A percentile compares a stretch with the other conserved stretches of the same genome.
phyloP scores from a whole-genome alignment of 2,888 invertebrate species.

The Branchellion lobata region DNA sequence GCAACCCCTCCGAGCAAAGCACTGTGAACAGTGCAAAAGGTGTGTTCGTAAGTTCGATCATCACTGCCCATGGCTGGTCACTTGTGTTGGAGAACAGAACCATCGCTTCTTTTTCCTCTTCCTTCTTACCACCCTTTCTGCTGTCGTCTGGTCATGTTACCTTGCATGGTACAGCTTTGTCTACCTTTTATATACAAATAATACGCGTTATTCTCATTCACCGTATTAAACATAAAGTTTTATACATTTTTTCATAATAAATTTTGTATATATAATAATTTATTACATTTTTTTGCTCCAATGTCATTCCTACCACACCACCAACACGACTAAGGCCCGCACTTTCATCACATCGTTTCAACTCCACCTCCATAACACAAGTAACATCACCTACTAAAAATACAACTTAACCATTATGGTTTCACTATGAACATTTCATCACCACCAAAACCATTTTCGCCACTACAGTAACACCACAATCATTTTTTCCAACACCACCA shows the following conservation, averaged over 20 bases:
- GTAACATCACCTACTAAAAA: too few relatives aligned
- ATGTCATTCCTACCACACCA: too few relatives aligned
- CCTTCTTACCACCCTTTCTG: conserved; percentile 55
- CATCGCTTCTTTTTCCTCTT: conserved; percentile 61
- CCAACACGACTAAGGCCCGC: too few relatives aligned
- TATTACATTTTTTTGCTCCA: too few relatives aligned
- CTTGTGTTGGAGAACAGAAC: conserved; percentile 62
- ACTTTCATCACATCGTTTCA: too few relatives aligned
- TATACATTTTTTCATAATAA: background rate
- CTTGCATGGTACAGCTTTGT: conserved; percentile 52
- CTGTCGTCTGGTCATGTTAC: conserved; percentile 58
- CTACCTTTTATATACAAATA: background rate
- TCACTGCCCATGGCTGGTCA: conserved; percentile 63
- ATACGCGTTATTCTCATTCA: too few relatives aligned
- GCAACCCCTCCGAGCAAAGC: conserved; percentile 60
- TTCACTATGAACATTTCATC: too few relatives aligned
- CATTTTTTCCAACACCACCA: too few relatives aligned
- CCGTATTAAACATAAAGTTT: background rate
- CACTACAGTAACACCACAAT: too few relatives aligned
- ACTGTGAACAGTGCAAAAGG: conserved; percentile 61
- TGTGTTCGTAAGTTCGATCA: conserved; percentile 62
- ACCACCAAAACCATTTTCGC: too few relatives aligned
- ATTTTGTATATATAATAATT: background rate
- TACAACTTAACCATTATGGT: too few relatives aligned
- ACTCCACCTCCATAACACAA: too few relatives aligned